phyloP scores from a whole-genome alignment of 2,888 invertebrate genomes.

The Gortyna flavago region DNA sequence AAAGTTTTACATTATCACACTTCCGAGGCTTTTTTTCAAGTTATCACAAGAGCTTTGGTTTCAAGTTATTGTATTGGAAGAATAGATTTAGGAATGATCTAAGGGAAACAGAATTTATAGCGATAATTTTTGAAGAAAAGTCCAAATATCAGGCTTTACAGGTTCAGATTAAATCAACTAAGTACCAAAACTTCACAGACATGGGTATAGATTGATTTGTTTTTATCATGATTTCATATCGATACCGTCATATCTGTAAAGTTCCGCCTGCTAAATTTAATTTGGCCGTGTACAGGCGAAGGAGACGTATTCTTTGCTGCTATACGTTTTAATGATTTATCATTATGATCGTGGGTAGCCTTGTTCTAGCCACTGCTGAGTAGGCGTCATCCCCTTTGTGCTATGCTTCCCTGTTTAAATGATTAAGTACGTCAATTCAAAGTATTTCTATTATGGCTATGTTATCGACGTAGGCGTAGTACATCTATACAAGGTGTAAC shows the following conservation, averaged over 20 bases:
- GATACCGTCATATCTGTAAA: neutral
- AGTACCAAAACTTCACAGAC: neutral
- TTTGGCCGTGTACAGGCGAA: no score
- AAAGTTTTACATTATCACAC: slow-evolving; percentile 57
- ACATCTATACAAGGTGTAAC: neutral
- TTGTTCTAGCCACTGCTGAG: neutral
- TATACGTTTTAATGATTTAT: neutral
- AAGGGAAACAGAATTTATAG: neutral
- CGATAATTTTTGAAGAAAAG: neutral
- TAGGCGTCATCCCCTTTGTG: neutral
- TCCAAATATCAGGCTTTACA: neutral
- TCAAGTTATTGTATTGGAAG: slow-evolving; percentile 10
- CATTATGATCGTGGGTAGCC: neutral
- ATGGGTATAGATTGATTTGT: neutral
- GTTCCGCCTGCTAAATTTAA: neutral
- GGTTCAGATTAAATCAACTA: neutral
- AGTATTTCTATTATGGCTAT: slow-evolving; percentile 10
- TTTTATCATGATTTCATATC: neutral
- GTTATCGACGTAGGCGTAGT: neutral
- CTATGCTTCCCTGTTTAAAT: neutral
- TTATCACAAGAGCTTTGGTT: slow-evolving; percentile 36
- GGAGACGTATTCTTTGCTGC: neutral
- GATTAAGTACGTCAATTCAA: slow-evolving; percentile 7
- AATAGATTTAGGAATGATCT: slow-evolving; percentile 37
- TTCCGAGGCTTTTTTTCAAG: slow-evolving; percentile 65